Base-by-base conservation (phyloP, 2,113 vertebrate species). In the Larimichthys polyactis region DNA sequence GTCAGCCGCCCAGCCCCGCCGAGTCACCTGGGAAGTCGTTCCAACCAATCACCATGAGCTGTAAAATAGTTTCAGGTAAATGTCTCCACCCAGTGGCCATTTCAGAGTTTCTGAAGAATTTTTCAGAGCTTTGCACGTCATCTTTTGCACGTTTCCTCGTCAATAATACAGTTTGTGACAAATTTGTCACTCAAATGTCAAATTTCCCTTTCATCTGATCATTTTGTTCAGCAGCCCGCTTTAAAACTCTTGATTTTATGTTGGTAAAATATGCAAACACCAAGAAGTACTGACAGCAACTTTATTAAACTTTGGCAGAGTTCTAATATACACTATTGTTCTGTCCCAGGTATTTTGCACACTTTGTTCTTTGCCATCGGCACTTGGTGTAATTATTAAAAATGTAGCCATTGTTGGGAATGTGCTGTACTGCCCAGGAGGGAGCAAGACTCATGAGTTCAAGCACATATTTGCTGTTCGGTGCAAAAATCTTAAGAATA, bases 21-120 rank as follows among this genome's bases (percentile, higher is more conserved):
- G 97, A 99, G 87, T 99, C 98, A 54, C 98, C 98, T 7, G 97
- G 98, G 89, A 99, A 99, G 82, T 98, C 97, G 22, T 99, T 99
- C 90, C 98, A 99, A 89, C 98, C 98, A 52, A 99, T 99, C 93
- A 99, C 98, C 69, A 99, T 98, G 97, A 99, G 98, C 95, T 99
- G 98, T 95, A 99, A 99, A 94, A 99, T 99, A 76, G 97, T 99
- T 86, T 99, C 98, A 96, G 98, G 98, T 99, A 96, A 85, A 77
- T 71, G 72, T 85, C 62, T 73, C 63, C 84, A 48, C 27, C 68
- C 14, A 44, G 60, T 82, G 71, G 40, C 19, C 54, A 15, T 64
- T 48, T 77, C 4, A 24, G 19, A 43, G 44, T 63, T 55, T 49
- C 19, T 65, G 4, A 55, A 54, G 10, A 20, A 12, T 46, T 62